Base-by-base conservation (phyloP, 1,140 invertebrate genomes). In the Pygmarrhopalites habei region DNA sequence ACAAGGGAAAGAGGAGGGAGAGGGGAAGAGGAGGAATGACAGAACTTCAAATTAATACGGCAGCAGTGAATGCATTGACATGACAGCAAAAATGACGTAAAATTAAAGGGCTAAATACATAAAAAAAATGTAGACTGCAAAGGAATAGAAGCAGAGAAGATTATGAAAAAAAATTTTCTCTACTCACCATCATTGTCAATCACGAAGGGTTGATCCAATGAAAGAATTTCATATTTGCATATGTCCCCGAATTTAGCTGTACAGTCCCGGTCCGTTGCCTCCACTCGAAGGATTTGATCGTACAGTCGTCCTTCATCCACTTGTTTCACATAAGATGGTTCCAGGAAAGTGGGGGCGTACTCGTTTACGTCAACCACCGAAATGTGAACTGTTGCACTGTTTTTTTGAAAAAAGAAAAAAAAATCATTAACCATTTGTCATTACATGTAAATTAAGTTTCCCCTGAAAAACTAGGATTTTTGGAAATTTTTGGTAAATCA, bases 291-390 rank as follows among this genome's bases (percentile, higher is more conserved):
- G 35, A 97, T 89, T 73, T 92, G 87, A 72, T 91, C 86, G 75
- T 92, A 93, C 14, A 96, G 77, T 14, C 87, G 82, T 7, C 91
- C 92, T 74, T 96, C 95, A 75, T 95, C 90, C 7, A 96, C 89
- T 64, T 90, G 85, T 60, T 86, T 86, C 19, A 91, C 88, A 75
- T 93, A 93, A 25, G 89, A 87, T n/a, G 88, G 85, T 72, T 93
- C 87, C 19, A 86, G 77, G 77, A 94, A 95, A 44, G 87, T 86
- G 1, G 92, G 92, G 7, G 90, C 85, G 76, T 88, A 95, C 73
- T 95, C 92, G 78, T 97, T 96, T 58, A 95, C 90, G 77, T 96
- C 92, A 44, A 89, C 86, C 55, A 98, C 93, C n/a, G 88, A 89
- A 68, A 97, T 91, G 76, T 93, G 89, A 35, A 97, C 90, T 61